Percentiles rank a stretch among this genome's conserved stretches.
phyloP scores from a whole-genome alignment of 92 coral and sea anemone genomes.

The Umimayanthus kanabou region DNA sequence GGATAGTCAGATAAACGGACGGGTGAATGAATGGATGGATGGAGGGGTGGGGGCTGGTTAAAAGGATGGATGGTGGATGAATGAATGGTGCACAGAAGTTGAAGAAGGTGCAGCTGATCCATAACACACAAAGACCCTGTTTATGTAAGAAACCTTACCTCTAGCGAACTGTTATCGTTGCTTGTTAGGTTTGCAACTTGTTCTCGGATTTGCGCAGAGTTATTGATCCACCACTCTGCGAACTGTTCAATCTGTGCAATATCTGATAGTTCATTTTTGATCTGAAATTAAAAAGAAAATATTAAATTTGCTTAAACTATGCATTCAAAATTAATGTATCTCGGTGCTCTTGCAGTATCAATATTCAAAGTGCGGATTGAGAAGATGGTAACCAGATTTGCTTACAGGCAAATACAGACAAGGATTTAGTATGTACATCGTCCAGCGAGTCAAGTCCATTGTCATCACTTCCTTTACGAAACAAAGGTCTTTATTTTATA shows the following conservation, averaged over 20 bases:
- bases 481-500: too few relatives aligned
- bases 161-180: neutral
- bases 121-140: too few relatives aligned
- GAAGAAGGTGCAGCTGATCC: neutral
- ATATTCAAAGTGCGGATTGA: too few relatives aligned
- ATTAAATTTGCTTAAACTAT: neutral
- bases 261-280: slow-evolving; percentile 68
- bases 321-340: neutral
- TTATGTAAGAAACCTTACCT: neutral
- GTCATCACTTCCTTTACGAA: too few relatives aligned
- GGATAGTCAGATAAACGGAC: neutral
- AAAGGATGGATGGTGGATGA: neutral
- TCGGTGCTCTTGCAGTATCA: neutral
- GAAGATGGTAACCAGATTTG: too few relatives aligned
- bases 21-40: neutral
- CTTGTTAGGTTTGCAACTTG: slow-evolving; percentile 27
- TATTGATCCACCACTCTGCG: slow-evolving; percentile 87
- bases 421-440: too few relatives aligned
- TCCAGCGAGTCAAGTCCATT: too few relatives aligned
- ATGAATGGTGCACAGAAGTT: neutral
- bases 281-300: slow-evolving; percentile 36
- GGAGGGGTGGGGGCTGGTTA: neutral
- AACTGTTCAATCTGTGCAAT: slow-evolving; percentile 60
- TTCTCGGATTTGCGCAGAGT: slow-evolving; percentile 36
- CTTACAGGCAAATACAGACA: too few relatives aligned